Conservation (phyloP, 2,113 vertebrate species). For the Aldabrachelys gigantea region DNA sequence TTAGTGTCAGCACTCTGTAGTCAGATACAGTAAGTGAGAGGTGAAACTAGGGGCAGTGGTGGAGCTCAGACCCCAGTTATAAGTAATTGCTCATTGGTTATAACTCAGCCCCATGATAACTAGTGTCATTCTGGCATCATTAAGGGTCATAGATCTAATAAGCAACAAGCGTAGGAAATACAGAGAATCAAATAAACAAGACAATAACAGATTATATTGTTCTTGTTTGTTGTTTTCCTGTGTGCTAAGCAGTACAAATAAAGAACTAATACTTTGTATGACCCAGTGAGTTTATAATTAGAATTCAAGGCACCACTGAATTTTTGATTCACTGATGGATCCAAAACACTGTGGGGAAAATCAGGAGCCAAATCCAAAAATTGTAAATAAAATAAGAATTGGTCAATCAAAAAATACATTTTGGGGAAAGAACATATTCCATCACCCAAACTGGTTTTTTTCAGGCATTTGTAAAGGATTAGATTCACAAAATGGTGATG, state of each 20-base stretch:
- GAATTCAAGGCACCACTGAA: background rate
- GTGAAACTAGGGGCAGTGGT: conserved; percentile 1
- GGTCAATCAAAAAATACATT: background rate
- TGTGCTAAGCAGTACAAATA: background rate
- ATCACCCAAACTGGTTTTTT: background rate
- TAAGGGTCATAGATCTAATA: conserved; percentile 9
- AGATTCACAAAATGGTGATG: background rate
- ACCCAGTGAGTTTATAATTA: background rate
- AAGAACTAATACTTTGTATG: background rate
- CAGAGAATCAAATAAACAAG: background rate
- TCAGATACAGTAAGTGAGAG: background rate
- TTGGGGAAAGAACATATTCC: background rate
- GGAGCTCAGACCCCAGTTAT: conserved; percentile 36
- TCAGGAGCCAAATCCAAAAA: background rate
- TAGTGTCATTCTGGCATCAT: conserved; percentile 25
- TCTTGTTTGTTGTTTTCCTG: background rate
- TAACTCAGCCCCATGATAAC: background rate
- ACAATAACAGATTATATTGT: background rate
- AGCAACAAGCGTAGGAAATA: background rate
- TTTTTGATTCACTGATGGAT: background rate
- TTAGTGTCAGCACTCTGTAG: background rate
- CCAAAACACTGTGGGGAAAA: background rate
- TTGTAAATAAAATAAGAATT: background rate
- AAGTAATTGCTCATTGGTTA: conserved; percentile 32
- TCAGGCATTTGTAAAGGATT: background rate